Evolutionary conservation across 2,113 vertebrate species (phyloP).

Genomic region (Anseranas semipalmata): DNA sequence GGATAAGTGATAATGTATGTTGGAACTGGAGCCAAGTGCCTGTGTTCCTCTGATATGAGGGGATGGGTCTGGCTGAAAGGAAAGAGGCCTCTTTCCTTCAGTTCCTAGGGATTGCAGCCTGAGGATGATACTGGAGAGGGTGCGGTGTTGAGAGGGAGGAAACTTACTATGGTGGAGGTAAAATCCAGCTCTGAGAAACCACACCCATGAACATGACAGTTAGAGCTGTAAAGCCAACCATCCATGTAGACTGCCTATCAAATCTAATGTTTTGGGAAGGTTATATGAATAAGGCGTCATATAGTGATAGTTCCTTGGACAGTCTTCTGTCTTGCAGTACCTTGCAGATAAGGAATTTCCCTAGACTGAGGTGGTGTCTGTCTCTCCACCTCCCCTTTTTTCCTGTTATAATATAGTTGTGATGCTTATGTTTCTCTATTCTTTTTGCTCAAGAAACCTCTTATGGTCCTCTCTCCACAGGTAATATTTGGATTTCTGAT

Average conservation of each 20-base stretch:
- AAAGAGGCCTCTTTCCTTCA: slow-evolving; percentile 17
- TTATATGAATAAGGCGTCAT: neutral
- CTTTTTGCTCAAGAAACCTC: neutral
- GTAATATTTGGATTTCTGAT: neutral
- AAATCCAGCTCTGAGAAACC: neutral
- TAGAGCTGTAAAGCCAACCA: neutral
- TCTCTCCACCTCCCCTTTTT: neutral
- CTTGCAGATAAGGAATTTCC: neutral
- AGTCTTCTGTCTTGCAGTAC: neutral
- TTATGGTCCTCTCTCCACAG: neutral
- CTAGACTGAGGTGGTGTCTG: neutral
- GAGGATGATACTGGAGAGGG: neutral
- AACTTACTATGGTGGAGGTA: neutral
- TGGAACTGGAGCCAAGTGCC: slow-evolving; percentile 40
- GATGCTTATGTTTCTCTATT: neutral
- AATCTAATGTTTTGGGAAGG: neutral
- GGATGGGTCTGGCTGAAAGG: neutral
- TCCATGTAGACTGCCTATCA: neutral
- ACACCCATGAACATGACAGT: neutral
- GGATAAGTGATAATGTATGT: neutral
- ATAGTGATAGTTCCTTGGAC: neutral
- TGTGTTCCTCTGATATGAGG: slow-evolving; percentile 10
- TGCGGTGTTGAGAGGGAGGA: neutral
- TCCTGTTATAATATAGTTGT: neutral
- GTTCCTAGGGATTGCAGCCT: neutral